These are phyloP conservation scores for Drosophila nigrodunni DNA, from an alignment of 1,140 invertebrate species.

Conservation along the genomic window DNA sequence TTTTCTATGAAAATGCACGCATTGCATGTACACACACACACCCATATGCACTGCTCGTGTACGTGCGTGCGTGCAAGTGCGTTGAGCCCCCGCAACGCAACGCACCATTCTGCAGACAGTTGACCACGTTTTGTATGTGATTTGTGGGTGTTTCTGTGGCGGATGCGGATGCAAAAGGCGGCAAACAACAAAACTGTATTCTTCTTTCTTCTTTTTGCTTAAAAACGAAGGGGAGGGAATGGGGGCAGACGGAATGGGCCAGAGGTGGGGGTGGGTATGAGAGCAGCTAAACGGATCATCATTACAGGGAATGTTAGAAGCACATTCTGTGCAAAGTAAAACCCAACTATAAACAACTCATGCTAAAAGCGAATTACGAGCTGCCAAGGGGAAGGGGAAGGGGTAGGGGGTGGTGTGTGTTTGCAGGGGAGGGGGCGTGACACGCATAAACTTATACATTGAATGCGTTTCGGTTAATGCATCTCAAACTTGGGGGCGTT, in stretches of 20 bases:
- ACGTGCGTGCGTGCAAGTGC: slow-evolving; percentile 39
- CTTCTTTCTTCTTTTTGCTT: slow-evolving; percentile 39
- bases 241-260: too few species aligned
- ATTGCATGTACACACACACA: slow-evolving; percentile 54
- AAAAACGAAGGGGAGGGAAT: neutral
- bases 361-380: neutral
- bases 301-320: slow-evolving; percentile 32
- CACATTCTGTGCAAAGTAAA: slow-evolving; percentile 12
- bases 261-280: neutral
- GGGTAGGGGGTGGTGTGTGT: neutral
- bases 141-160: slow-evolving; percentile 50
- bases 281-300: slow-evolving; percentile 31
- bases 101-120: slow-evolving; percentile 24
- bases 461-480: slow-evolving; percentile 35
- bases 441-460: slow-evolving; percentile 45
- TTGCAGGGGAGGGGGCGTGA: neutral
- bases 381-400: neutral
- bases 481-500: slow-evolving; percentile 11
- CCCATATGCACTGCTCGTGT: neutral
- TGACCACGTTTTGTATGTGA: slow-evolving; percentile 53
- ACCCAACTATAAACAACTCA: slow-evolving; percentile 50
- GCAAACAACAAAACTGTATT: slow-evolving; percentile 16
- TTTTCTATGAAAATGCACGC: slow-evolving; percentile 83
- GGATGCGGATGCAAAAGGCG: slow-evolving; percentile 49
- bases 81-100: neutral